Base-by-base conservation (phyloP, 1,140 invertebrate genomes). In the Tribolium castaneum region DNA sequence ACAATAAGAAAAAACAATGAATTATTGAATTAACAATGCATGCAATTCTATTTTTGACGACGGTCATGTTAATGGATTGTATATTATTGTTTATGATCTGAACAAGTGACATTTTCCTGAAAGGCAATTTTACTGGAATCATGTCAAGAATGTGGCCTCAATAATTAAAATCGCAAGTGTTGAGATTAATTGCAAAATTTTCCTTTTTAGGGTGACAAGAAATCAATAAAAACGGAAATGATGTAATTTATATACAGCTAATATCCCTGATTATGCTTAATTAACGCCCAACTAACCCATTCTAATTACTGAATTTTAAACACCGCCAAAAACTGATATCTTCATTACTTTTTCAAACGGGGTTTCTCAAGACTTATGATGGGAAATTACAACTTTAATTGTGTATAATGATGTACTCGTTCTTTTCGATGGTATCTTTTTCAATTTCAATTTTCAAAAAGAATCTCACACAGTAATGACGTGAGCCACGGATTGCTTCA, bases 141-240 rank as follows among this genome's bases (percentile, higher is more conserved):
- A 66, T 66, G 59, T 66, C 59, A 66, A 66, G 59, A 66, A 66
- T 66, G 59, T 30, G 59, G n/a, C 59, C 59, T 66, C 59, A 66
- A 66, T 35, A 66, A 66, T 66, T 66, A 35, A 25, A 66, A 34
- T 35, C 54, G 1, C 13, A 52, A 52, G n/a, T 59, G 10, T 59
- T 59, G 54, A 25, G 22, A 59, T 59, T 59, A 59, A 59, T n/a
- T 59, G 22, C 54, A 22, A 22, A 22, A 19, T n/a, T 22, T 59
- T 19, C 54, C 14, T 59, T 59, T 59, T 59, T 59, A 22, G 54
- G 16, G 10, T 19, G 19, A 25, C 19, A n/a, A 22, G n/a, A 39
- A 39, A 39, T 10, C 35, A 39, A 7, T 39, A 39, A 39, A 39
- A 39, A 5, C 9, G 10, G 10, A 39, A 39, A 39, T 39, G 3